Percentiles rank a stretch among this genome's conserved stretches.
Evolutionary conservation across 2,797 vertebrate species (phyloP).

Genomic region (Pangasius mekongensis): DNA sequence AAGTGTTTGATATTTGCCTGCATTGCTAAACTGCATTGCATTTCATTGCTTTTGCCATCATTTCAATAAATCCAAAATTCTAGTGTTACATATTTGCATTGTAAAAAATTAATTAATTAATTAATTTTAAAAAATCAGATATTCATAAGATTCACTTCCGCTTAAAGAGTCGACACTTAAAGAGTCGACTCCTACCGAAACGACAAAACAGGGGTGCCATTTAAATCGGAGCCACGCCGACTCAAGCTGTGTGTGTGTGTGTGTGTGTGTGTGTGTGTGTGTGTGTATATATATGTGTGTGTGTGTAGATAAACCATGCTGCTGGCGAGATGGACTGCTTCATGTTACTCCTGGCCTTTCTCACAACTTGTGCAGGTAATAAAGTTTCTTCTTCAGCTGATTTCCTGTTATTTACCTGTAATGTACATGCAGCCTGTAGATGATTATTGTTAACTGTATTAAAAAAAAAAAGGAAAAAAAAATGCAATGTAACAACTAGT

Average conservation of each 20-base stretch:
- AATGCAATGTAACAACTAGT: too few relatives aligned
- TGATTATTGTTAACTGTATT: neutral
- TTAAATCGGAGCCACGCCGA: too few relatives aligned
- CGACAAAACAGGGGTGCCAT: too few relatives aligned
- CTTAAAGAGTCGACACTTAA: too few relatives aligned
- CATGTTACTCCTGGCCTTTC: neutral
- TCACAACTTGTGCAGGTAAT: conserved; percentile 5
- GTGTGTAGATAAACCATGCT: too few relatives aligned
- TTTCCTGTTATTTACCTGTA: neutral
- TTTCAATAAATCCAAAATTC: neutral
- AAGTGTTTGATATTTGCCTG: neutral
- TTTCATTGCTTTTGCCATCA: neutral
- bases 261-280: too few relatives aligned
- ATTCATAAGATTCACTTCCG: too few relatives aligned
- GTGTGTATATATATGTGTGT: too few relatives aligned
- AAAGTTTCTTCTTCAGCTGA: neutral
- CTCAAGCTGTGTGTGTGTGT: too few relatives aligned
- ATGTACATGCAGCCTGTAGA: neutral
- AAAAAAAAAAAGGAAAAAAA: neutral
- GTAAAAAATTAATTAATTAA: neutral
- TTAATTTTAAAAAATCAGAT: too few relatives aligned
- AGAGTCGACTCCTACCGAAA: too few relatives aligned
- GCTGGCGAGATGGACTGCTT: neutral
- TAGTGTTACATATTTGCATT: neutral
- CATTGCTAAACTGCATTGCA: neutral